These are phyloP conservation scores for Trachelus iudaicus DNA, from an alignment of 2,888 invertebrate species.

Conservation along the genomic window DNA sequence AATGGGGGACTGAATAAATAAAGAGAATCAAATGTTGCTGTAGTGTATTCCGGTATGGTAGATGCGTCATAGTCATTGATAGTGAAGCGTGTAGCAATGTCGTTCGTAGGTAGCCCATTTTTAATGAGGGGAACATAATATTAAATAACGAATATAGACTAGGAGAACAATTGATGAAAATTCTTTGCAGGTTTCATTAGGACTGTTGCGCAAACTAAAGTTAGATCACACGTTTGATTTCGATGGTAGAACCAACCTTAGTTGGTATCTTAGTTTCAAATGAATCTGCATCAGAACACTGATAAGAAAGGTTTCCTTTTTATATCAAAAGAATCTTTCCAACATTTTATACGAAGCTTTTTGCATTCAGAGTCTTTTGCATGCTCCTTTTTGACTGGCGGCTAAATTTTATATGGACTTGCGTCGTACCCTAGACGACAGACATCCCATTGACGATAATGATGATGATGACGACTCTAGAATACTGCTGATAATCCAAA, in stretches of 20 bases:
- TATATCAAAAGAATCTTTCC: not conserved
- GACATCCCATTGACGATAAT: not conserved
- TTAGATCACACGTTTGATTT: not conserved
- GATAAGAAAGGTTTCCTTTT: not conserved
- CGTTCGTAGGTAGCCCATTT: slow-evolving; percentile 23
- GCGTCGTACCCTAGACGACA: not conserved
- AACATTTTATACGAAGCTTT: not conserved
- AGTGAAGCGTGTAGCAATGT: slow-evolving; percentile 35
- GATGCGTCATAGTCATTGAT: slow-evolving; percentile 36
- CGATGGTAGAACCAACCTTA: not conserved
- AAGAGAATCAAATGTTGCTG: slow-evolving; percentile 26
- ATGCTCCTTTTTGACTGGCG: not conserved
- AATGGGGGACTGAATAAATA: slow-evolving; percentile 22
- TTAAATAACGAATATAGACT: slow-evolving; percentile 16
- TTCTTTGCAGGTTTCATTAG: not conserved
- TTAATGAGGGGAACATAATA: slow-evolving; percentile 19
- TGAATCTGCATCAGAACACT: not conserved
- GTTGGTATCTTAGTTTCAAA: not conserved
- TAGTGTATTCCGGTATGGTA: slow-evolving; percentile 33
- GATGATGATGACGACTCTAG: not conserved
- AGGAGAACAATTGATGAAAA: not conserved
- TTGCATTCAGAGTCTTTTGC: not conserved
- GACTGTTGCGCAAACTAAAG: not conserved
- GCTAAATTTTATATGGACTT: not conserved
- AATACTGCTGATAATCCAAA: not conserved